phyloP scores from a whole-genome alignment of 1,140 invertebrate genomes.

The Ips nitidus region DNA sequence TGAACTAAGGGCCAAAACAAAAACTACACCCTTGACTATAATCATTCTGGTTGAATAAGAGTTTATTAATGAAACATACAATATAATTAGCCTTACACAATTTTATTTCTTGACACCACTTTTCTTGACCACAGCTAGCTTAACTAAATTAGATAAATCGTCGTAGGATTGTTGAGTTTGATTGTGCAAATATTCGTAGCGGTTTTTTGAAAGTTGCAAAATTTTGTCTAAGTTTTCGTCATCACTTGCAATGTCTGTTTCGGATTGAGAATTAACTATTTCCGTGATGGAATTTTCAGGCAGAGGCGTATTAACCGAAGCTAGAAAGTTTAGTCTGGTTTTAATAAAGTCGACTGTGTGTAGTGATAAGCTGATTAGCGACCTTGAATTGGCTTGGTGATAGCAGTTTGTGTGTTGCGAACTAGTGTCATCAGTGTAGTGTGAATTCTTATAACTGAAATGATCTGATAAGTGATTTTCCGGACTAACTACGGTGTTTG shows the following conservation, averaged over 20 bases:
- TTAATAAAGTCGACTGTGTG: conserved; percentile 37
- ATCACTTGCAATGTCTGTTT: conserved; percentile 7
- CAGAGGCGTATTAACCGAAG: conserved; percentile 25
- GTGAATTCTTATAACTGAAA: no score
- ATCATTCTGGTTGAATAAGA: no score
- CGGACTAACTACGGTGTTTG: neutral
- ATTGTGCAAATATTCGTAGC: conserved; percentile 37
- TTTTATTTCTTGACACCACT: neutral
- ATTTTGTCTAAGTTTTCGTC: conserved; percentile 32
- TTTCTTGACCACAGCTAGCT: conserved; percentile 25
- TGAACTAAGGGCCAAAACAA: no score
- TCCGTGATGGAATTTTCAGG: neutral
- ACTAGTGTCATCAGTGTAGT: neutral
- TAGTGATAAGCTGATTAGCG: conserved; percentile 34
- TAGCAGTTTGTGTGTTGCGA: conserved; percentile 8
- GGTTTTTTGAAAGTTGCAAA: conserved; percentile 32
- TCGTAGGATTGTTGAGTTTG: conserved; percentile 40
- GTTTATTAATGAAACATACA: no score
- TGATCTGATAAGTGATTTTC: no score
- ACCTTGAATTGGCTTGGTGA: conserved; percentile 25
- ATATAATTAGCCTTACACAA: no score
- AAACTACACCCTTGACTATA: no score
- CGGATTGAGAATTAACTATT: neutral
- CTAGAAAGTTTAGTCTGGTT: conserved; percentile 31
- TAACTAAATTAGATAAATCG: conserved; percentile 37